Conservation (phyloP, 2,797 vertebrate species). For the Alca torda region DNA sequence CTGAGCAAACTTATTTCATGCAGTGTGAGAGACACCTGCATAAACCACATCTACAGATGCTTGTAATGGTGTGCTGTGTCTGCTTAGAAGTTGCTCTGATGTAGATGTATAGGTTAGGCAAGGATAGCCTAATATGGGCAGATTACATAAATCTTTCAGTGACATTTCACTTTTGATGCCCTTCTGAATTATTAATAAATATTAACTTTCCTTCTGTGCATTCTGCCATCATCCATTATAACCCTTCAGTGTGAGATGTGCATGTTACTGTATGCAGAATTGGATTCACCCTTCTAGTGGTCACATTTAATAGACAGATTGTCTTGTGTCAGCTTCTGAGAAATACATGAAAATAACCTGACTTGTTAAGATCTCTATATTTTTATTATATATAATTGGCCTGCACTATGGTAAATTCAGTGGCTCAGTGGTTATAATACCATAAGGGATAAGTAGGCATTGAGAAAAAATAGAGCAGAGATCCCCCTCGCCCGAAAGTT, state of each 20-base stretch:
- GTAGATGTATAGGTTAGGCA: not conserved
- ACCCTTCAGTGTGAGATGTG: not conserved
- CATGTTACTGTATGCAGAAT: not conserved
- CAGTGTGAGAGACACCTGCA: not conserved
- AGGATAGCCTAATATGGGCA: not conserved
- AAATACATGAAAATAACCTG: not conserved
- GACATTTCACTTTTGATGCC: not conserved
- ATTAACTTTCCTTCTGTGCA: not conserved
- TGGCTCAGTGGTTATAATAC: not conserved
- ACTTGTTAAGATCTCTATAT: not conserved
- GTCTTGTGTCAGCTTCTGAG: not conserved
- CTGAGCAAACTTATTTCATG: not conserved
- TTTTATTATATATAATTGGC: not conserved
- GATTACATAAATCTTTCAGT: not conserved
- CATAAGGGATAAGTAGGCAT: not conserved
- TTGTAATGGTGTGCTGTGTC: not conserved
- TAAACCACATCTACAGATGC: not conserved
- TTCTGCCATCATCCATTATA: not conserved
- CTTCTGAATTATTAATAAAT: conserved; percentile 31
- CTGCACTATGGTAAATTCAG: not conserved
- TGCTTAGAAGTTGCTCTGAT: not conserved
- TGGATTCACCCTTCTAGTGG: not conserved
- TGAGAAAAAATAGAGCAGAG: not conserved
- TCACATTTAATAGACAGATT: not conserved
- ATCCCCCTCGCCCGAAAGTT: not conserved